Conservation (phyloP, 2,888 invertebrate species). For the Onchidella celtica region DNA sequence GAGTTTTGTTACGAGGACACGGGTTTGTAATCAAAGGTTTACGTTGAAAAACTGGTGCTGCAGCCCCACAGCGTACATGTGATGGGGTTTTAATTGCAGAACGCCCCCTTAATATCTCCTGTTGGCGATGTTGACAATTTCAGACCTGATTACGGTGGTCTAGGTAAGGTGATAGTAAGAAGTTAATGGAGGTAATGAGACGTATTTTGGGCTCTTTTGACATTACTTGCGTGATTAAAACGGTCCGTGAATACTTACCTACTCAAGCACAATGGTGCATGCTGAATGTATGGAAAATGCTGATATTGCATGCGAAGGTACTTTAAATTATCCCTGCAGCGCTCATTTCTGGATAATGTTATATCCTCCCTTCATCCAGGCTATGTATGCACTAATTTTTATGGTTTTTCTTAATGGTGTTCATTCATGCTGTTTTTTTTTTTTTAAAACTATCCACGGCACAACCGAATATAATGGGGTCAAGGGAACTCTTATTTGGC, state of each 20-base stretch:
- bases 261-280: background rate
- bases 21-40: slow-evolving; percentile 31
- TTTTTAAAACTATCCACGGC: no score
- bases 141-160: background rate
- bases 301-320: background rate
- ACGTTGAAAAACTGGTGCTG: background rate
- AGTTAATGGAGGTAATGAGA: slow-evolving; percentile 21
- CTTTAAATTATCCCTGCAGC: background rate
- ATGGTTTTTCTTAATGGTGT: no score
- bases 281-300: background rate
- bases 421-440: no score
- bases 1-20: slow-evolving; percentile 24
- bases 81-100: slow-evolving; percentile 36
- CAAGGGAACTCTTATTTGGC: no score
- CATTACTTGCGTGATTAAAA: slow-evolving; percentile 25
- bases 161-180: slow-evolving; percentile 18
- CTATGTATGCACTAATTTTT: no score
- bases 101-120: slow-evolving; percentile 29
- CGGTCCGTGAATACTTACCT: background rate
- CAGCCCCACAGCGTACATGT: slow-evolving; percentile 15
- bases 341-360: no score
- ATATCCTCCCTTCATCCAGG: no score
- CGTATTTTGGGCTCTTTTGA: slow-evolving; percentile 11
- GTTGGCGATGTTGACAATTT: slow-evolving; percentile 22
- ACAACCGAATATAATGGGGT: no score